A percentile compares a stretch with the other conserved stretches of the same genome.
Conservation (phyloP, 2,888 invertebrate genomes). For the Proisotoma minuta region DNA sequence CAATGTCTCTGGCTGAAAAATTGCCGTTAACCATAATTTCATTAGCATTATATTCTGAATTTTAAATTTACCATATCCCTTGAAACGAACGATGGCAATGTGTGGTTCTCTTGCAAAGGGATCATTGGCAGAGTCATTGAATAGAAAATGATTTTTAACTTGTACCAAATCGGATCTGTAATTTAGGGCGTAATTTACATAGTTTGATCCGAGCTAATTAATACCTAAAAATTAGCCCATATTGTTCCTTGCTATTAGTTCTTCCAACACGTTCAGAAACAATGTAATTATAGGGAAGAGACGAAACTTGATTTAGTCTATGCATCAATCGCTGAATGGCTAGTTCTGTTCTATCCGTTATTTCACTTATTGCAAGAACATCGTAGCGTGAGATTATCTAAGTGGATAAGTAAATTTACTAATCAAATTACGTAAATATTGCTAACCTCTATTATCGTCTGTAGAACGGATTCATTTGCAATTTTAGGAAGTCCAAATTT, state of each 20-base stretch:
- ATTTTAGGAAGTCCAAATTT: constrained; percentile 28
- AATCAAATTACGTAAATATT: neutral
- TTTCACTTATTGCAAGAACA: constrained; percentile 29
- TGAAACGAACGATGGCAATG: constrained; percentile 18
- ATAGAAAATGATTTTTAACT: constrained; percentile 22
- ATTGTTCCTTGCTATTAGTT: constrained; percentile 33
- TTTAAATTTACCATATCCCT: constrained; percentile 13
- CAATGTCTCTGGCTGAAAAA: constrained; percentile 18
- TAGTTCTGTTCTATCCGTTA: constrained; percentile 25
- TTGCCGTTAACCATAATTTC: neutral
- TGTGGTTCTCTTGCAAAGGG: constrained; percentile 28
- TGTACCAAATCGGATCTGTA: constrained; percentile 21
- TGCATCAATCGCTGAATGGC: constrained; percentile 22
- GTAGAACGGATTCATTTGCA: constrained; percentile 19
- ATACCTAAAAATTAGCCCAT: constrained; percentile 31
- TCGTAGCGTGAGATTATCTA: constrained; percentile 34
- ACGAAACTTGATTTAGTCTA: constrained; percentile 13
- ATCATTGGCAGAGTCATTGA: constrained; percentile 20
- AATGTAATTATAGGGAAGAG: constrained; percentile 14
- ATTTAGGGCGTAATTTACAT: too few species aligned
- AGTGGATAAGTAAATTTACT: neutral
- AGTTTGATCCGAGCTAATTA: too few species aligned
- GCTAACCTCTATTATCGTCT: constrained; percentile 22
- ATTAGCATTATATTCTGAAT: neutral
- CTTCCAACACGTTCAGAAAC: constrained; percentile 26